A percentile compares a stretch with the other conserved stretches of the same genome.
Evolutionary conservation across 1,140 invertebrate genomes (phyloP).

Genomic region (Zelostemma sp.): DNA sequence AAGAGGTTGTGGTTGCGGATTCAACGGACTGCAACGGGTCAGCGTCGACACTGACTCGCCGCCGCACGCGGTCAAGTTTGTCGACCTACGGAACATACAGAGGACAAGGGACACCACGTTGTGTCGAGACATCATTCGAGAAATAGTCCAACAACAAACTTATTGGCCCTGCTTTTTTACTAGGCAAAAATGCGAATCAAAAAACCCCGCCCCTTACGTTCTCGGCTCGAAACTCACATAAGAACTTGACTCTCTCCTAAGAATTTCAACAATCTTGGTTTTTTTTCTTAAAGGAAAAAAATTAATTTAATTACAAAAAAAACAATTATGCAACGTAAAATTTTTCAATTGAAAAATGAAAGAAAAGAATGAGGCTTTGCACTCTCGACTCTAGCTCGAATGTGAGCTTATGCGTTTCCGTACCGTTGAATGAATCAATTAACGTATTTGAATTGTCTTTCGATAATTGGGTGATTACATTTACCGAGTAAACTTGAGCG

Average conservation of each 20-base stretch:
- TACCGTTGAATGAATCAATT: conserved; percentile 29
- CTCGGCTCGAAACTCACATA: no score
- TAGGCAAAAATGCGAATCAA: no score
- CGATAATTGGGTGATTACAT: conserved; percentile 30
- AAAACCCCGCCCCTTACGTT: no score
- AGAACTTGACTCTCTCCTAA: no score
- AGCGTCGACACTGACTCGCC: conserved; percentile 71
- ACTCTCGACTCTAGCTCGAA: conserved; percentile 34
- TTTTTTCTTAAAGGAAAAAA: no score
- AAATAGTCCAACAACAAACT: conserved; percentile 38
- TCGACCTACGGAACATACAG: conserved; percentile 71
- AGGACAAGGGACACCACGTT: conserved; percentile 65
- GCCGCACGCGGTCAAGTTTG: conserved; percentile 71
- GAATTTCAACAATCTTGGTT: no score
- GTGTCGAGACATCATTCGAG: conserved; percentile 50
- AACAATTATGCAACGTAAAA: no score
- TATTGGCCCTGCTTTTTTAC: no score
- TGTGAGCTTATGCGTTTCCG: conserved; percentile 24
- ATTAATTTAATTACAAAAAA: no score
- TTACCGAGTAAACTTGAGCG: conserved; percentile 9
- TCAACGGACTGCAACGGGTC: conserved; percentile 71
- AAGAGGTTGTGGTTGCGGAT: conserved; percentile 71
- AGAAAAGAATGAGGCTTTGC: neutral
- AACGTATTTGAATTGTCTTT: conserved; percentile 35
- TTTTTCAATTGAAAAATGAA: no score